Base-by-base conservation (phyloP, 2,888 invertebrate species). In the Lochmaea crataegi region DNA sequence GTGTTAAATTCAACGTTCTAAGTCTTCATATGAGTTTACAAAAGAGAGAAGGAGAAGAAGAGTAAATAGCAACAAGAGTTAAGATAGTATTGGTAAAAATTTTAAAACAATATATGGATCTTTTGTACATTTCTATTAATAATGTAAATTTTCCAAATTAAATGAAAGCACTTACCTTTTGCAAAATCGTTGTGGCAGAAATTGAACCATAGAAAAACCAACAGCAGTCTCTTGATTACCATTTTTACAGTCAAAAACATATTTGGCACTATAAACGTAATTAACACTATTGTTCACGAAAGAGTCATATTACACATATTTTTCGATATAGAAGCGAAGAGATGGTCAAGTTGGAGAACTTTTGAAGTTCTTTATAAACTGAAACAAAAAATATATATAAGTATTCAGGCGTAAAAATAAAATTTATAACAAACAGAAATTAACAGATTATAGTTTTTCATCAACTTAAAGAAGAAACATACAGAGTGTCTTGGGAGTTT, bases 131-230 rank as follows among this genome's bases (percentile, higher is more conserved):
- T n/a, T n/a, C n/a, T n/a, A n/a, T 2, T 2, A 22, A 22, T 22
- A 22, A 1, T 22, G 22, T 22, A 22, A 22, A 22, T 22, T 2
- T 22, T 1, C 2, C 22, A 22, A 22, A 22, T 22, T 1, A 22
- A 22, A 22, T 22, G 1, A 22, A 22, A 22, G 22, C 32, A 7
- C 74, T 74, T 22, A 74, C 74, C 74, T 74, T 74, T 53, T 57
- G 45, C 74, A 26, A 60, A 67, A 41, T 65, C 51, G 68, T 32
- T 53, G 4, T 42, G 61, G 65, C 45, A 41, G 38, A 71, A 65
- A 45, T n/a, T 26, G 58, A 74, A 51, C 41, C 74, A 71, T 42
- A 74, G 53, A 45, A 60, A 56, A 16, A 68, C 14, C 45, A 68
- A 16, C 53, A 74, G 45, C 18, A 74, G 32, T 48, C 42, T 45